Percentiles rank a stretch among this genome's conserved stretches.
These are phyloP conservation scores for Notodonta ziczac DNA, from an alignment of 2,888 invertebrate species.

Conservation along the genomic window DNA sequence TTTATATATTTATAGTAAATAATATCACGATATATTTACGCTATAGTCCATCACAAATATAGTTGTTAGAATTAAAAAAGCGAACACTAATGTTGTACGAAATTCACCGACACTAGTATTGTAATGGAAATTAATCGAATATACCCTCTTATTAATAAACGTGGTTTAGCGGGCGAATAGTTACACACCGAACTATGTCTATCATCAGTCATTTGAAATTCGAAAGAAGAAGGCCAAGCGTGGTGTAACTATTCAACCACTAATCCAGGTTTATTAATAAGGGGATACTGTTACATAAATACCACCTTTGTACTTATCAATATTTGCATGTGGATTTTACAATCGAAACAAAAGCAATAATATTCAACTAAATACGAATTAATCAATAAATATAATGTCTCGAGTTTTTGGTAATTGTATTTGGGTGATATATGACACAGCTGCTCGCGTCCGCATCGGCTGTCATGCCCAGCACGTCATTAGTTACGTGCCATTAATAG, in stretches of 20 bases:
- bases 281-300: slow-evolving; percentile 20
- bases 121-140: slow-evolving; percentile 34
- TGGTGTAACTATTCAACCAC: no score
- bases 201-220: no score
- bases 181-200: no score
- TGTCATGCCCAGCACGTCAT: no score
- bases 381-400: slow-evolving; percentile 29
- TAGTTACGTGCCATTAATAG: no score
- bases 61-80: slow-evolving; percentile 36
- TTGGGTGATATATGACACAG: neutral
- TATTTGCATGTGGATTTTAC: slow-evolving; percentile 36
- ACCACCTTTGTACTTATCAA: slow-evolving; percentile 30
- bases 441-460: neutral
- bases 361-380: slow-evolving; percentile 47
- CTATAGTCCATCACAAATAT: slow-evolving; percentile 51
- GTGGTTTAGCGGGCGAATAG: no score
- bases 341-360: slow-evolving; percentile 57
- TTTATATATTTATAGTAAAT: slow-evolving; percentile 55
- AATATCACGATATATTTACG: slow-evolving; percentile 31
- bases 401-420: slow-evolving; percentile 23
- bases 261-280: no score
- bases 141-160: neutral
- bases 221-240: no score
- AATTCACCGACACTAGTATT: slow-evolving; percentile 32
- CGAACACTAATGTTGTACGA: slow-evolving; percentile 40